These are phyloP conservation scores for Acromyrmex echinatior DNA, from an alignment of 1,140 invertebrate genomes.

Conservation along the genomic window DNA sequence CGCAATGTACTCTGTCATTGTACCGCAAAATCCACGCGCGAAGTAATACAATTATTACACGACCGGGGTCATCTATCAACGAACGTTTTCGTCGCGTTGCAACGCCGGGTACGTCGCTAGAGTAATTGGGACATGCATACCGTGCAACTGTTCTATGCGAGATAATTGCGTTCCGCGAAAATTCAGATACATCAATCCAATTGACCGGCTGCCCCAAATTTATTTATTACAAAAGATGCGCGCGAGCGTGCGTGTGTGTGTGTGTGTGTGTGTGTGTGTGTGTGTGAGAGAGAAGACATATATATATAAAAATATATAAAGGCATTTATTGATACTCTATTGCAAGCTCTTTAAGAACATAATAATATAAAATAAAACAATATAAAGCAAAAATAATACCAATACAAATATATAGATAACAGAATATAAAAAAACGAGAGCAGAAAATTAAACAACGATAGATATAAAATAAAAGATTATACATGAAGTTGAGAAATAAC, in stretches of 20 bases:
- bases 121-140: conserved; percentile 45
- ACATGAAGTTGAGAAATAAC: too few species aligned
- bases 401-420: too few species aligned
- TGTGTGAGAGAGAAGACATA: not conserved
- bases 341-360: too few species aligned
- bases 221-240: conserved; percentile 2
- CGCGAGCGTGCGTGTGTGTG: too few species aligned
- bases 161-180: conserved; percentile 53
- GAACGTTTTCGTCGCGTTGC: conserved; percentile 46
- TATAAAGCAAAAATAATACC: too few species aligned
- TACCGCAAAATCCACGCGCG: conserved; percentile 43
- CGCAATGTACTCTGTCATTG: not conserved
- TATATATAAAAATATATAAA: too few species aligned
- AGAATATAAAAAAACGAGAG: too few species aligned
- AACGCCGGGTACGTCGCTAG: not conserved
- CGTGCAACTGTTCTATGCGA: conserved; percentile 15
- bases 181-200: conserved; percentile 33
- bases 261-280: not conserved
- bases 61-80: conserved; percentile 44
- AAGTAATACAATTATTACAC: conserved; percentile 56
- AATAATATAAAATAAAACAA: too few species aligned
- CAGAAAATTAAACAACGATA: too few species aligned
- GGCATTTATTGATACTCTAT: too few species aligned
- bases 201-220: conserved; percentile 44
- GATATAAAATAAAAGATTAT: too few species aligned